phyloP scores from a whole-genome alignment of 2,888 invertebrate genomes.

The Erpobdella octoculata region DNA sequence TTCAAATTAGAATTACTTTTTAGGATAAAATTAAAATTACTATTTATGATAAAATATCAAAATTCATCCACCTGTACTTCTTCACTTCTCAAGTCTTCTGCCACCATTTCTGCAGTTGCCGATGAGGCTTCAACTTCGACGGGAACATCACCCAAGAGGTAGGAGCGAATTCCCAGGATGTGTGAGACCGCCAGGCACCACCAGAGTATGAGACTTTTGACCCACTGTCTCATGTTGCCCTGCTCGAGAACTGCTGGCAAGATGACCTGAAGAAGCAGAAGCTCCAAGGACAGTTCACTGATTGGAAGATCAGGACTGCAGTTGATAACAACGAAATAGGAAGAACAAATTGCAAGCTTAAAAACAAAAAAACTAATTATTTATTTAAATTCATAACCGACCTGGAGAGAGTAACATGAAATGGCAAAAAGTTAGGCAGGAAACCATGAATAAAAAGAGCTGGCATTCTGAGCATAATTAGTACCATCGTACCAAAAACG shows the following conservation, averaged over 20 bases:
- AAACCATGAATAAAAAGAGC: constrained; percentile 72
- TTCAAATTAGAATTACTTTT: too few species aligned
- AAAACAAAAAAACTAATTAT: too few species aligned
- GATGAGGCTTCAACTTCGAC: constrained; percentile 25
- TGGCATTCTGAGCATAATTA: constrained; percentile 92
- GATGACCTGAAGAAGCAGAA: constrained; percentile 75
- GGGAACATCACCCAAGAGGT: constrained; percentile 69
- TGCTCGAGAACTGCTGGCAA: constrained; percentile 91
- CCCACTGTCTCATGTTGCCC: constrained; percentile 90
- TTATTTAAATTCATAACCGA: constrained; percentile 36
- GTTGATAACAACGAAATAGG: background rate
- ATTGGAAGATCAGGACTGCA: constrained; percentile 58
- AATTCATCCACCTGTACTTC: constrained; percentile 34
- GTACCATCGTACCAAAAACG: constrained; percentile 81
- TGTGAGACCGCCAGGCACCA: constrained; percentile 59
- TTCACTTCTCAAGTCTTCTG: constrained; percentile 31
- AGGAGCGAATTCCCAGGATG: constrained; percentile 76
- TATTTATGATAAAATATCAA: too few species aligned
- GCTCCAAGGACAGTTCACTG: constrained; percentile 85
- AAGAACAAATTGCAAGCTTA: too few species aligned
- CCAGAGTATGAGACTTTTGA: constrained; percentile 71
- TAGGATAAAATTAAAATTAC: too few species aligned
- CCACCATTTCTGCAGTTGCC: background rate
- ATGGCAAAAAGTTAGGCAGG: constrained; percentile 76
- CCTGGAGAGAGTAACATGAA: constrained; percentile 68